These are phyloP conservation scores for Clarias pachynema DNA, from an alignment of 2,797 vertebrate species.

Conservation along the genomic window DNA sequence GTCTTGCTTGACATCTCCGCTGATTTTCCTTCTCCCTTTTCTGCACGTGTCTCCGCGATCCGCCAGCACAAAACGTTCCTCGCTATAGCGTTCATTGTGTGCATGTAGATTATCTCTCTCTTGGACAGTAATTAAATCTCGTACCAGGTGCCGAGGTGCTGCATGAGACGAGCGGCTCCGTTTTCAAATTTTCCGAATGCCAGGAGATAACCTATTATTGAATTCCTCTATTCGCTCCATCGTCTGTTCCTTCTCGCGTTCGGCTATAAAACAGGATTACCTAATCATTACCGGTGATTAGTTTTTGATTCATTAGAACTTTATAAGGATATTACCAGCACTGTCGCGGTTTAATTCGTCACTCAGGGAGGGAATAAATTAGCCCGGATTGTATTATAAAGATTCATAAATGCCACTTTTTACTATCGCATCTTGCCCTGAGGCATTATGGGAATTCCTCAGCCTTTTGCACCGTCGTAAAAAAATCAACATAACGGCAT, in stretches of 20 bases:
- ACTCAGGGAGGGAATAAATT: not conserved
- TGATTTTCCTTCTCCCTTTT: not conserved
- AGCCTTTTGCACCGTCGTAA: not conserved
- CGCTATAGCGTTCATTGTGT: not conserved
- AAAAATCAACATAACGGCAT: not conserved
- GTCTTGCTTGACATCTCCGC: not conserved
- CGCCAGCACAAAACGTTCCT: not conserved
- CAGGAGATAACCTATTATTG: conserved; percentile 3
- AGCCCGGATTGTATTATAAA: not conserved
- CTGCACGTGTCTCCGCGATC: not conserved
- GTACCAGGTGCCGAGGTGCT: not conserved
- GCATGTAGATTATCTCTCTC: not conserved
- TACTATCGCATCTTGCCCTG: not conserved
- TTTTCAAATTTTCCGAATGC: not conserved
- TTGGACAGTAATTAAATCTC: conserved; percentile 9
- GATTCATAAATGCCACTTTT: not conserved
- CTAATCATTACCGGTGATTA: not conserved
- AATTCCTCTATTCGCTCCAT: not conserved
- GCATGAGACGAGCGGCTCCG: not conserved
- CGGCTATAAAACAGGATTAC: not conserved
- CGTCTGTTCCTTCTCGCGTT: not conserved
- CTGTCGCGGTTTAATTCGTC: not conserved
- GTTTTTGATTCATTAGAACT: not conserved
- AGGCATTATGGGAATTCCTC: not conserved
- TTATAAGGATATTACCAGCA: not conserved